phyloP scores from a whole-genome alignment of 2,113 vertebrate genomes.

The Xyrauchen texanus region DNA sequence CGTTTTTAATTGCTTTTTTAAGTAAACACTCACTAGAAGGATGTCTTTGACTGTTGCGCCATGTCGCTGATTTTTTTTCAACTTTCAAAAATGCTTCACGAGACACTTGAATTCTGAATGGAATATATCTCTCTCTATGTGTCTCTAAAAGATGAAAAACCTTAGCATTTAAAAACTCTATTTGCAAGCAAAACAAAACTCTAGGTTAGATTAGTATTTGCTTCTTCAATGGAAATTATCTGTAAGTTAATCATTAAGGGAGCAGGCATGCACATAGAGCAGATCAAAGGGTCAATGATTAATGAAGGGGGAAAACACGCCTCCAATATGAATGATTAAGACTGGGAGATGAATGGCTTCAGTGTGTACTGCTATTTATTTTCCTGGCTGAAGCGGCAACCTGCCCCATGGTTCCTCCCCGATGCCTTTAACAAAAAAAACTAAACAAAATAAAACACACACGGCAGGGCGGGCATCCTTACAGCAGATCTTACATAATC shows the following conservation, averaged over 20 bases:
- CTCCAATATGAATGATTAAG: slow-evolving; percentile 63
- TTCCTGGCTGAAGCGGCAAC: slow-evolving; percentile 60
- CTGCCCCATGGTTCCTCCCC: slow-evolving; percentile 57
- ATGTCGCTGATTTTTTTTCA: no score
- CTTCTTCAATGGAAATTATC: slow-evolving; percentile 14
- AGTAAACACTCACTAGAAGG: no score
- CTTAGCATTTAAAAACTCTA: no score
- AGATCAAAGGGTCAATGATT: slow-evolving; percentile 43
- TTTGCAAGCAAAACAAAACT: background rate
- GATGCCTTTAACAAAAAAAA: slow-evolving; percentile 41
- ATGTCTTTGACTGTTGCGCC: no score
- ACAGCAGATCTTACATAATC: slow-evolving; percentile 75
- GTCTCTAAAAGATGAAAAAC: no score
- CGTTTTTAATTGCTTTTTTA: no score
- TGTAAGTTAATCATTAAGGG: slow-evolving; percentile 10
- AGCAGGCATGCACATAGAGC: background rate
- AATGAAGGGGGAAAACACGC: slow-evolving; percentile 58
- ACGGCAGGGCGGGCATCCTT: slow-evolving; percentile 53
- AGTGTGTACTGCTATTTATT: slow-evolving; percentile 67
- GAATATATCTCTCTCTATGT: no score
- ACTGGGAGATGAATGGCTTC: slow-evolving; percentile 64
- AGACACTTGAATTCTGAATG: no score
- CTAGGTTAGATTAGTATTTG: background rate
- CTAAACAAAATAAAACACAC: background rate
- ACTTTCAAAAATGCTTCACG: no score